Evolutionary conservation across 2,888 invertebrate species (phyloP), one percentile per base, ranked within the genome.

Genomic region (Chloromyia formosa): DNA sequence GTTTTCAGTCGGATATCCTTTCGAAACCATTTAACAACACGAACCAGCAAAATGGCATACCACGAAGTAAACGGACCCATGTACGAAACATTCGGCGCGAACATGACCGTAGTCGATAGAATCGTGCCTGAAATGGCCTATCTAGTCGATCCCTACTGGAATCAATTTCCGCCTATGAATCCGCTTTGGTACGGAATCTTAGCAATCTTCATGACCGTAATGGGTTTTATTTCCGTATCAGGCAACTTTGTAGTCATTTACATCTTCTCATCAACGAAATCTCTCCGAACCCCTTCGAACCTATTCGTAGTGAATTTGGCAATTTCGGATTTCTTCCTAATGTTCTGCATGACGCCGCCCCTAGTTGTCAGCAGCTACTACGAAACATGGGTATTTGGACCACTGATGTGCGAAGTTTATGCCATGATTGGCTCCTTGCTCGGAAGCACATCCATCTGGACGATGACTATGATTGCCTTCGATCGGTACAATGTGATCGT

Each of bases 291-390:
- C 49, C 96, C 96, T 62, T 95, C 96, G 78, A 97, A 97, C 85
- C 88, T 97, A 80, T 88, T 96, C 79, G 93, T 97, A 76, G 92
- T 96, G 76, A 97, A 97, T 86, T 88, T 97, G 82, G 96, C 96
- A 49, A 91, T 97, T 84, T 94, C 95, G 74, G 95, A 96, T 83
- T 94, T 96, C 83, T 88, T 92, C 78, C 95, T 96, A 93, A 96
- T 96, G 95, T 87, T 87, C 53, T 85, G 87, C 27, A 88, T 74
- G 74, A 66, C 53, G 12, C 74, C 74, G 69, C 88, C 94, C 78
- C 94, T 94, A 91, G 91, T 94, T 69, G 88, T 94, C 79, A 95
- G 92, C 84, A 94, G 94, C 84, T 94, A 94, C 83, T 87, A 92
- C 81, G 94, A 93, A 73, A 79, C 77, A n/a, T 85, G 85, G 85